Evolutionary conservation across 2,113 vertebrate species (phyloP), one percentile per base, ranked within the genome.

Genomic region (Eurypyga helias): DNA sequence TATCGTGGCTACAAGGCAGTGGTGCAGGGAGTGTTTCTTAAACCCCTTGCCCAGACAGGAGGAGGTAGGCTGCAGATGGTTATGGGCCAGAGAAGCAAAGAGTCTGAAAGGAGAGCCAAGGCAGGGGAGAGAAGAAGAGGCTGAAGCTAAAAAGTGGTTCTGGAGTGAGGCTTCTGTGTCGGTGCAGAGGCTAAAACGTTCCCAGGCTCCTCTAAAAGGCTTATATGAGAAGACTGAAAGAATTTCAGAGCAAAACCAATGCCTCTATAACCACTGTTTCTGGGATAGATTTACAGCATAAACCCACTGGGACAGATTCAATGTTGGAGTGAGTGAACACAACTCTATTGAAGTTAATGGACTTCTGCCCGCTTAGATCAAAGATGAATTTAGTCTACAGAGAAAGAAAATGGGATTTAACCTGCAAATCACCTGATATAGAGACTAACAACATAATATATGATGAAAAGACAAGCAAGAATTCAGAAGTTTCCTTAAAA

Each of bases 281-380:
- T 95, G 77, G 94, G 90, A 84, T 79, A 96, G 92, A 96, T 97
- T 97, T 96, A 96, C 72, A 89, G 81, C 94, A 89, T 57, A 95
- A 97, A 91, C 66, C 96, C 91, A 54, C 28, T 81, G 95, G 92
- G 96, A 94, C 31, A 95, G 83, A 95, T 95, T 93, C 89, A 54
- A 3, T 67, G 90, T 79, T 89, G 91, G 90, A 97, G 90, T 33
- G 90, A 96, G 60, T 61, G 92, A 95, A 89, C 2, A 5, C 52
- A 93, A 89, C 90, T 95, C 89, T 92, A 75, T 71, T 92, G 92
- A 92, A 95, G 90, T 89, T 96, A 96, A 97, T 96, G 95, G 96
- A 93, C 95, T 97, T 94, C 72, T 6, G 31, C 95, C 67, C 3
- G 0, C 92, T 93, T 92, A 85, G 84, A 93, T 87, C 83, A 96